A percentile compares a stretch with the other conserved stretches of the same genome.
Evolutionary conservation across 2,888 invertebrate genomes (phyloP).

Genomic region (Hydrotaea cyrtoneurina): DNA sequence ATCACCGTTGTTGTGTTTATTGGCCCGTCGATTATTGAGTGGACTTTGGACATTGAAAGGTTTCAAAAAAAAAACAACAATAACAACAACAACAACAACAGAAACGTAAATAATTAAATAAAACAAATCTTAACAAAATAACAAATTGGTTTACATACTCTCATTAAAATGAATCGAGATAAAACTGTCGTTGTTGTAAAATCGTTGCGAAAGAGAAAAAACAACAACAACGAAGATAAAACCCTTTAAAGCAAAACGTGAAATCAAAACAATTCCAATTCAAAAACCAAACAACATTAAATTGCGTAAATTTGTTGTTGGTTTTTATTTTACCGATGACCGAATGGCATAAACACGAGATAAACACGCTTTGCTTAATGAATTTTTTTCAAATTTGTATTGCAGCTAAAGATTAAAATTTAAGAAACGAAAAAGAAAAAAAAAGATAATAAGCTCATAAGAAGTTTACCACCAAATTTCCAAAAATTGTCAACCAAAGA

Average conservation of each 20-base stretch:
- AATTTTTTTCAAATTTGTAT: too few species aligned
- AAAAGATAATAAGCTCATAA: not conserved
- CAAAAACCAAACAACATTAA: not conserved
- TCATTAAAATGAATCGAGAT: constrained; percentile 10
- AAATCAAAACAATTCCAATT: not conserved
- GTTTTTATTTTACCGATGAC: too few species aligned
- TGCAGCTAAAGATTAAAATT: not conserved
- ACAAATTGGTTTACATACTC: constrained; percentile 22
- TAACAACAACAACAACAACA: too few species aligned
- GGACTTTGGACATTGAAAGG: not conserved
- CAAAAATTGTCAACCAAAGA: constrained; percentile 25
- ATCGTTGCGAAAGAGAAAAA: not conserved
- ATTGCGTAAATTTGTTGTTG: too few species aligned
- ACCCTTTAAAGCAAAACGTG: not conserved
- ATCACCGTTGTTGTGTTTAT: too few species aligned
- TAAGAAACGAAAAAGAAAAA: not conserved
- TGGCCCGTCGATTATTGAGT: too few species aligned
- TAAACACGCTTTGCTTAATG: not conserved
- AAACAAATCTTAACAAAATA: not conserved
- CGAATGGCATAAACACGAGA: constrained; percentile 1
- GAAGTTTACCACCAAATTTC: not conserved
- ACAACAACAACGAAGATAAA: not conserved
- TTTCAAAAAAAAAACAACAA: not conserved
- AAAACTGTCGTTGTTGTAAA: constrained; percentile 12
- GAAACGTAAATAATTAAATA: not conserved